Evolutionary conservation across 2,113 vertebrate species (phyloP).

Genomic region (Cranoglanis bouderius): DNA sequence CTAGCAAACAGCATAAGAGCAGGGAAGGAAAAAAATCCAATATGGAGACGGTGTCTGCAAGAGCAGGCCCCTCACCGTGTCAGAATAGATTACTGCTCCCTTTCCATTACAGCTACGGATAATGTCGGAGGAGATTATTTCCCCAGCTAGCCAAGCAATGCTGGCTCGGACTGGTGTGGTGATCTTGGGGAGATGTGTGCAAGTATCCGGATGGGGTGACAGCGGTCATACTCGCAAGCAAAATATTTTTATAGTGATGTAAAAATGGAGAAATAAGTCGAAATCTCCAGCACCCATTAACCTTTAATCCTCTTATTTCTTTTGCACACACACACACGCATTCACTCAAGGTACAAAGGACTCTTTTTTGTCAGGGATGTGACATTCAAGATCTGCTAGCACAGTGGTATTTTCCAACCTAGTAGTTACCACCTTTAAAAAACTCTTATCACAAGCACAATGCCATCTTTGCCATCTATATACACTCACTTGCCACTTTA

Average conservation of each 20-base stretch:
- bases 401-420: background rate
- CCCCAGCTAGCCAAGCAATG: background rate
- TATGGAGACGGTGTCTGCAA: conserved; percentile 11
- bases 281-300: background rate
- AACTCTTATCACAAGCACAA: background rate
- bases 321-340: background rate
- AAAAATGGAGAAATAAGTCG: background rate
- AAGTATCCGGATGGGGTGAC: background rate
- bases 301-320: background rate
- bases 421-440: background rate
- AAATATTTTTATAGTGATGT: background rate
- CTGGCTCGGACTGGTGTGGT: background rate
- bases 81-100: conserved; percentile 36
- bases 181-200: background rate
- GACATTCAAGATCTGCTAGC: background rate
- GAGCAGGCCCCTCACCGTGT: conserved; percentile 12
- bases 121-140: conserved; percentile 31
- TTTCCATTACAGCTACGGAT: conserved; percentile 22
- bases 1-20: conserved; percentile 29
- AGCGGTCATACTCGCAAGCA: background rate
- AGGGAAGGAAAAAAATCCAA: conserved; percentile 19
- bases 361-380: background rate
- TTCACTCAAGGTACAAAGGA: background rate
- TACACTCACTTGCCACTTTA: background rate
- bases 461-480: background rate